Evolutionary conservation across 2,113 vertebrate species (phyloP).

Genomic region (Heptranchias perlo): DNA sequence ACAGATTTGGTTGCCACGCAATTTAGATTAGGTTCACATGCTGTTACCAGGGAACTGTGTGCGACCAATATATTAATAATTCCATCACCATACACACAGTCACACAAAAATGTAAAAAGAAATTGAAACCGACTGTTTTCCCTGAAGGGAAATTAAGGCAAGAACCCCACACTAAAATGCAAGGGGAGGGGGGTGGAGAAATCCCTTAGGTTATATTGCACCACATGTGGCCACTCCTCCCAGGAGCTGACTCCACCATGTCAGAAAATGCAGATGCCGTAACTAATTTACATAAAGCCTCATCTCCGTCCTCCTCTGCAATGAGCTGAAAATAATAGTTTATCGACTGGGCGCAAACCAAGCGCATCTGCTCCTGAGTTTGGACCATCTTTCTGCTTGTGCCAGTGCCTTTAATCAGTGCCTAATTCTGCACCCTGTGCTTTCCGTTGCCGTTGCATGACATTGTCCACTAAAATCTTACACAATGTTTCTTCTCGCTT

Average conservation of each 20-base stretch:
- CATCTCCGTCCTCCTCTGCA: neutral
- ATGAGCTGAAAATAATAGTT: neutral
- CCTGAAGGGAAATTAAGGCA: neutral
- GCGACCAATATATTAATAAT: neutral
- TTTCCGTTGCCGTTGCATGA: neutral
- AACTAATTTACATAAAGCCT: constrained; percentile 6
- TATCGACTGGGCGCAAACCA: neutral
- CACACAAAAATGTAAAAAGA: neutral
- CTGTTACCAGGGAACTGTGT: neutral
- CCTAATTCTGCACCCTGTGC: neutral
- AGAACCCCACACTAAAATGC: neutral
- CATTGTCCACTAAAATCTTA: constrained; percentile 13
- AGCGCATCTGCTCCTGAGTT: neutral
- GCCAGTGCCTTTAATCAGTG: neutral
- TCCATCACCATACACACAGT: neutral
- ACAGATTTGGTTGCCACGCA: neutral
- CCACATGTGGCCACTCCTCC: neutral
- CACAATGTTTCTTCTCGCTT: neutral
- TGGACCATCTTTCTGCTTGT: neutral
- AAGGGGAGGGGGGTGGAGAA: neutral
- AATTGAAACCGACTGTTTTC: neutral
- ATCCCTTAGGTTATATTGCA: too few relatives aligned
- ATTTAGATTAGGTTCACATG: neutral
- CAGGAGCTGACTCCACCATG: neutral
- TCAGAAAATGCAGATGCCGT: neutral